Evolutionary conservation across 2,888 invertebrate genomes (phyloP).

Genomic region (Polyommatus icarus): DNA sequence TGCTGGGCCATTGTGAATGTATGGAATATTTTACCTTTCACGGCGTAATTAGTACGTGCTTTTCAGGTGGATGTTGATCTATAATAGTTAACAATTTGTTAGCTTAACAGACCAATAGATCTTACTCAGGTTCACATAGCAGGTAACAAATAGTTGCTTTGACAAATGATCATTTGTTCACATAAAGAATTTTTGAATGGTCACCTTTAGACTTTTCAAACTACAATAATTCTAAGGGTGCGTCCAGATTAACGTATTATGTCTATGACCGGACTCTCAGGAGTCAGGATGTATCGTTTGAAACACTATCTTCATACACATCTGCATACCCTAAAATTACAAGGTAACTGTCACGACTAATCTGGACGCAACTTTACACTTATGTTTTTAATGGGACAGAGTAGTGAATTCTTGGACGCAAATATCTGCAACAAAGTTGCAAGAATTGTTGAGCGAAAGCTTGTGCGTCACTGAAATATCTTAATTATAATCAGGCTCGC

Average conservation of each 20-base stretch:
- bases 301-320: neutral
- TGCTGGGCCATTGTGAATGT: neutral
- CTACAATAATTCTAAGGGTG: neutral
- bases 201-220: neutral
- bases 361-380: neutral
- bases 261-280: neutral
- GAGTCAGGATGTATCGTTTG: neutral
- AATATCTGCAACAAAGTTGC: neutral
- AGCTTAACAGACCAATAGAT: neutral
- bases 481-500: constrained; percentile 27
- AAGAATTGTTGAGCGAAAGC: neutral
- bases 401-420: neutral
- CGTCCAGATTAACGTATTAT: neutral
- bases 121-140: neutral
- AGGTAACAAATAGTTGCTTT: neutral
- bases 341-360: neutral
- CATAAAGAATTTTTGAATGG: neutral
- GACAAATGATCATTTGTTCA: neutral
- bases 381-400: neutral
- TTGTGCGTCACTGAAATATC: constrained; percentile 17
- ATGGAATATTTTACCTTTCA: constrained; percentile 1
- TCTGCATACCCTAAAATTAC: neutral
- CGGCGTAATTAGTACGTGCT: neutral
- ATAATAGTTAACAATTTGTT: constrained; percentile 12
- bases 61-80: neutral